Conservation (phyloP, 2,113 vertebrate species). For the Ammodytes dubius region DNA sequence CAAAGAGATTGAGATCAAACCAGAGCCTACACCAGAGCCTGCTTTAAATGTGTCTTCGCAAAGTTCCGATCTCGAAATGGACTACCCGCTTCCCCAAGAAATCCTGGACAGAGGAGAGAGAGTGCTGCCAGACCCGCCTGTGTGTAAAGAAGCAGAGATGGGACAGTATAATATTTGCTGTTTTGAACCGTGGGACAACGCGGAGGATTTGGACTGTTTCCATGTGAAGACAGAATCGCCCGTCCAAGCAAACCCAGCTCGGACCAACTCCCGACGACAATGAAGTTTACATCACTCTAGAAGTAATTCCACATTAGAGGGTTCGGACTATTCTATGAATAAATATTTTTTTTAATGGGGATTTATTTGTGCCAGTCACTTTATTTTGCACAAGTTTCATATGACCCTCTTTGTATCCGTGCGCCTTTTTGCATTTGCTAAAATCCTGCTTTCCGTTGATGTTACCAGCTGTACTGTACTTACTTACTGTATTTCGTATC, state of each 20-base stretch:
- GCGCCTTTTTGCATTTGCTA: too few species aligned
- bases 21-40: too few species aligned
- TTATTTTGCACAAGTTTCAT: neutral
- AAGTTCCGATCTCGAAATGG: neutral
- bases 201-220: neutral
- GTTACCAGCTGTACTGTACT: too few species aligned
- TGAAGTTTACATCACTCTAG: too few species aligned
- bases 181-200: neutral
- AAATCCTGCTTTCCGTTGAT: too few species aligned
- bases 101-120: neutral
- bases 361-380: neutral
- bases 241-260: neutral
- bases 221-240: rapidly evolving
- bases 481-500: too few species aligned
- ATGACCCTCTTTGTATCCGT: too few species aligned
- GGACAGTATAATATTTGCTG: neutral
- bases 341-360: neutral
- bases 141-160: too few species aligned
- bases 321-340: neutral
- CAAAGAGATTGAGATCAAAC: neutral
- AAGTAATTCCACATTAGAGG: too few species aligned
- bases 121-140: neutral
- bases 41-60: neutral
- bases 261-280: too few species aligned
- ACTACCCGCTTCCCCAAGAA: neutral